Conservation (phyloP, 2,113 vertebrate species). For the Deroptyus accipitrinus region DNA sequence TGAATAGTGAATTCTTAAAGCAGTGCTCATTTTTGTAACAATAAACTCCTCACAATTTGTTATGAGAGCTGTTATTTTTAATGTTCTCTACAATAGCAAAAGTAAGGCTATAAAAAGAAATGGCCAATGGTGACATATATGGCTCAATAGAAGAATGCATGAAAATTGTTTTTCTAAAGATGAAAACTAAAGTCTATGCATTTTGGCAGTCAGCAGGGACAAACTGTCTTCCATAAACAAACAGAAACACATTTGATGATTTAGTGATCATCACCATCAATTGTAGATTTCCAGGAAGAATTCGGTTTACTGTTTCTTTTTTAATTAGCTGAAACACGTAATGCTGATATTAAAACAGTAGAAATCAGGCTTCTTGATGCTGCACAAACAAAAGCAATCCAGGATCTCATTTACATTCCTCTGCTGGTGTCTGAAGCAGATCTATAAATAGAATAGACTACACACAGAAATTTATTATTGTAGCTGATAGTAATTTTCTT, state of each 20-base stretch:
- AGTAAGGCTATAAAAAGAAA: not conserved
- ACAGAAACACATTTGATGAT: not conserved
- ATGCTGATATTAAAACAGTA: not conserved
- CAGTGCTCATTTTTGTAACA: not conserved
- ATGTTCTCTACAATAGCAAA: not conserved
- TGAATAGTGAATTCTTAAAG: not conserved
- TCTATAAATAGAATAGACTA: slow-evolving; percentile 67
- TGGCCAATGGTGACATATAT: not conserved
- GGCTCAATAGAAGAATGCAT: not conserved
- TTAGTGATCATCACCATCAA: not conserved
- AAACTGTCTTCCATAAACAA: not conserved
- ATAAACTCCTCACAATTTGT: not conserved
- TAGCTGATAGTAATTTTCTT: slow-evolving; percentile 59
- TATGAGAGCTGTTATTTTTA: not conserved
- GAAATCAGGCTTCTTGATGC: not conserved
- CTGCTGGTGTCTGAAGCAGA: not conserved
- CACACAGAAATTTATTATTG: slow-evolving; percentile 65
- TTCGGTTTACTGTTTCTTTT: not conserved
- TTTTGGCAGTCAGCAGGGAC: not conserved
- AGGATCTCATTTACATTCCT: slow-evolving; percentile 44
- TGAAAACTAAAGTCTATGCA: not conserved
- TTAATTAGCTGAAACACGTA: not conserved
- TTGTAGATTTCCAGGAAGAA: not conserved
- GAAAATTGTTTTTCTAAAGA: not conserved
- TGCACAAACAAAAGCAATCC: not conserved